These are phyloP conservation scores for Eugnorisma glareosa DNA, from an alignment of 2,888 invertebrate species.

Conservation along the genomic window DNA sequence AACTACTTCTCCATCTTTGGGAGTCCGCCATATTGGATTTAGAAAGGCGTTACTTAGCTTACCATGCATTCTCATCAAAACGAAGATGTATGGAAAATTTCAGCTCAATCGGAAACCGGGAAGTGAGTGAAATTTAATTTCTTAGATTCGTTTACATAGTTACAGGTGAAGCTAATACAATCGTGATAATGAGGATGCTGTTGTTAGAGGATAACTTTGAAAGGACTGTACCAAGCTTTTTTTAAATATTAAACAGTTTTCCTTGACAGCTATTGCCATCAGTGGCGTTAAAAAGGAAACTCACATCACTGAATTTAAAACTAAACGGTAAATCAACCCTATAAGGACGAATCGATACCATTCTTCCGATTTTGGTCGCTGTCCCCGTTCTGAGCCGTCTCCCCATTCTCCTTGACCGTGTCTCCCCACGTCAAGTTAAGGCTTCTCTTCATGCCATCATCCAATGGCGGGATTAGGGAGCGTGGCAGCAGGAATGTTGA, in stretches of 20 bases:
- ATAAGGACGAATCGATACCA: constrained; percentile 73
- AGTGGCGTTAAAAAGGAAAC: constrained; percentile 24
- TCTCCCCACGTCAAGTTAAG: constrained; percentile 91
- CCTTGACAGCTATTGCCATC: too few relatives aligned
- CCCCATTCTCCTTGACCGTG: constrained; percentile 55
- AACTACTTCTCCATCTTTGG: too few relatives aligned
- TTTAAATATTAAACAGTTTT: neutral
- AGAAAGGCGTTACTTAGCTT: too few relatives aligned
- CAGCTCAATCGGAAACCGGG: too few relatives aligned
- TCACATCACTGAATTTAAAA: constrained; percentile 16
- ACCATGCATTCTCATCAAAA: too few relatives aligned
- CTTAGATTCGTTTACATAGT: too few relatives aligned
- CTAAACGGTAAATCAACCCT: constrained; percentile 52
- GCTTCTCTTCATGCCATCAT: constrained; percentile 94
- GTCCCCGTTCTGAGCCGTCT: constrained; percentile 33
- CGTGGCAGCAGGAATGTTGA: constrained; percentile 99
- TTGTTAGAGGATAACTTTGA: neutral
- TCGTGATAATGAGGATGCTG: neutral
- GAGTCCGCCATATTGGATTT: too few relatives aligned
- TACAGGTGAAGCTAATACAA: too few relatives aligned
- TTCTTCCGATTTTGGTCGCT: constrained; percentile 18
- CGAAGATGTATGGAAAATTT: too few relatives aligned
- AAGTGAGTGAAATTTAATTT: too few relatives aligned
- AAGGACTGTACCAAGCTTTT: neutral
- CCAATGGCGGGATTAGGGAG: constrained; percentile 96